Conservation (phyloP, 2,888 invertebrate genomes). For the Elegia similella region DNA sequence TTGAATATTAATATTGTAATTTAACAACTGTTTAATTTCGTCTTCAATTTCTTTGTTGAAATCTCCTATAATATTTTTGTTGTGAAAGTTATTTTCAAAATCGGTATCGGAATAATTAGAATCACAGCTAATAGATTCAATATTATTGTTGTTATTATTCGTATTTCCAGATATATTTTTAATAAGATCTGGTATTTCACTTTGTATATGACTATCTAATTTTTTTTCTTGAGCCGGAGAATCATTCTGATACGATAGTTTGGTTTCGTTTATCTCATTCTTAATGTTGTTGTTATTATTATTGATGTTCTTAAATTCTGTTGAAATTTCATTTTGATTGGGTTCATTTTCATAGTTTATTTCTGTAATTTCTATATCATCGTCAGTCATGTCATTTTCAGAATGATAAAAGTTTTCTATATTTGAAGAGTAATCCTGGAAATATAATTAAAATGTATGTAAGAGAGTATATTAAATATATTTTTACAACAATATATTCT, state of each 20-base stretch:
- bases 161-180: conserved; percentile 58
- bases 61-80: conserved; percentile 79
- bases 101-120: conserved; percentile 61
- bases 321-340: conserved; percentile 39
- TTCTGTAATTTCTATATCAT: conserved; percentile 70
- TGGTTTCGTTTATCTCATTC: conserved; percentile 36
- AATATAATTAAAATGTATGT: conserved; percentile 25
- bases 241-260: conserved; percentile 31
- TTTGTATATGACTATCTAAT: conserved; percentile 46
- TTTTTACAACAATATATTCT: no score
- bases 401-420: conserved; percentile 74
- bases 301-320: conserved; percentile 53
- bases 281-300: conserved; percentile 60
- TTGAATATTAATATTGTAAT: conserved; percentile 73
- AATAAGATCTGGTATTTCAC: conserved; percentile 69
- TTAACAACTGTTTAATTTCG: conserved; percentile 77
- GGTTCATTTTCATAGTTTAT: conserved; percentile 47
- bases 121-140: conserved; percentile 47
- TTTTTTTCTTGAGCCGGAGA: conserved; percentile 31
- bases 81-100: conserved; percentile 72
- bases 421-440: conserved; percentile 72
- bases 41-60: conserved; percentile 83
- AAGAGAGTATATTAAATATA: no score
- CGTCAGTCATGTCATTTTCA: conserved; percentile 79
- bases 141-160: conserved; percentile 67